Conservation (phyloP, 2,888 invertebrate genomes). For the Amphipoea lucens region DNA sequence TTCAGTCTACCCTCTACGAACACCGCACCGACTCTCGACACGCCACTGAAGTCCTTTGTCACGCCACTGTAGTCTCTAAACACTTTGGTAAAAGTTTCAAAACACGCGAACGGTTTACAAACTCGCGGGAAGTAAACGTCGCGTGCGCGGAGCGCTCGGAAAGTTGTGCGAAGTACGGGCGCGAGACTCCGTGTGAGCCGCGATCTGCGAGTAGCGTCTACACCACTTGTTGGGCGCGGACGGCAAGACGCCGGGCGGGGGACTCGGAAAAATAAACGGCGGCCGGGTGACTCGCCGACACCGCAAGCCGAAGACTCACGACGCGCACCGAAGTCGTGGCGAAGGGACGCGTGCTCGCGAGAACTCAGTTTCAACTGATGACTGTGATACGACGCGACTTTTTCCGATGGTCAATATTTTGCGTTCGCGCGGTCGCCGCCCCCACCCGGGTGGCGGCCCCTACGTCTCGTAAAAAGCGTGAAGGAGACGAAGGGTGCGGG, state of each 20-base stretch:
- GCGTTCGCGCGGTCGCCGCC: constrained; percentile 90
- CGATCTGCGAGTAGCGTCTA: constrained; percentile 80
- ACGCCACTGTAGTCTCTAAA: constrained; percentile 81
- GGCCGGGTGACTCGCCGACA: constrained; percentile 80
- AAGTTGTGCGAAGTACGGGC: constrained; percentile 87
- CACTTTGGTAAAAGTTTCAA: constrained; percentile 83
- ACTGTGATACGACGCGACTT: constrained; percentile 91
- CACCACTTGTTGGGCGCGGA: constrained; percentile 89
- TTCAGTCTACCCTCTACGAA: constrained; percentile 81
- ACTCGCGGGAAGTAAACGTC: constrained; percentile 73
- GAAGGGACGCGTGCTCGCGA: constrained; percentile 87
- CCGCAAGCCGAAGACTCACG: constrained; percentile 90
- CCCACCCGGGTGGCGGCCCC: constrained; percentile 89
- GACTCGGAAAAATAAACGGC: constrained; percentile 85
- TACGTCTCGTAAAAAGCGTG: constrained; percentile 91
- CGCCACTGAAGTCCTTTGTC: constrained; percentile 84
- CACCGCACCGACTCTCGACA: constrained; percentile 80
- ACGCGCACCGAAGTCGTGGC: constrained; percentile 86
- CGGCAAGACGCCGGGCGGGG: constrained; percentile 87
- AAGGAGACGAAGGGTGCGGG: constrained; percentile 90
- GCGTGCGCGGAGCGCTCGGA: constrained; percentile 83
- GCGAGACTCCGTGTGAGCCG: constrained; percentile 85
- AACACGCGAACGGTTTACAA: constrained; percentile 79
- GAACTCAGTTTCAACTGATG: constrained; percentile 90
- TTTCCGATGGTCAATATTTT: constrained; percentile 91